phyloP scores from a whole-genome alignment of 2,797 vertebrate species.

The Syncerus caffer region DNA sequence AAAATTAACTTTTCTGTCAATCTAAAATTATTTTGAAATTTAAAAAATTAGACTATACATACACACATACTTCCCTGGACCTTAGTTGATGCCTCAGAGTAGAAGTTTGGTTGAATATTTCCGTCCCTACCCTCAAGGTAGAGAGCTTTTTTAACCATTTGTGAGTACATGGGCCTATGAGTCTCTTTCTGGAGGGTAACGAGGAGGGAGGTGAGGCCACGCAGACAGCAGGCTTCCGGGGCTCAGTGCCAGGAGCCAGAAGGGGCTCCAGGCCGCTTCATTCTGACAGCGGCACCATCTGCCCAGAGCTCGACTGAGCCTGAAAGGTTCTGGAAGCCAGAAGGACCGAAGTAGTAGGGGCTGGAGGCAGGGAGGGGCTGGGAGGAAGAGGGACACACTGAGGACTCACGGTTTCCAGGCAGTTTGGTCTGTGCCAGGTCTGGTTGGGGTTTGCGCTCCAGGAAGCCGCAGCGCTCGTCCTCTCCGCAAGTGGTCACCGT shows the following conservation, averaged over 20 bases:
- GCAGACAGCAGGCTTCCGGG: not conserved
- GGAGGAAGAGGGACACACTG: not conserved
- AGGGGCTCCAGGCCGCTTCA: not conserved
- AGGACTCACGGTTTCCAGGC: slow-evolving; percentile 45
- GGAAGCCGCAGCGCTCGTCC: slow-evolving; percentile 30
- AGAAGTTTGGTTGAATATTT: not conserved
- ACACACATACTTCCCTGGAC: not conserved
- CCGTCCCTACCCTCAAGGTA: not conserved
- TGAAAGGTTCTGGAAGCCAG: not conserved
- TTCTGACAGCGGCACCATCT: not conserved
- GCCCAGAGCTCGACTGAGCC: not conserved
- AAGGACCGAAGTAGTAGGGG: not conserved
- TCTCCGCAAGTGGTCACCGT: not conserved
- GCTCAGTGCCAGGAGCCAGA: not conserved
- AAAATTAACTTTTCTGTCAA: not conserved
- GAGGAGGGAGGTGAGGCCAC: not conserved
- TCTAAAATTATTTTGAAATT: slow-evolving; percentile 31
- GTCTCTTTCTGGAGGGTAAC: not conserved
- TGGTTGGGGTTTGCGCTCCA: slow-evolving; percentile 15
- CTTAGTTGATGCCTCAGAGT: not conserved
- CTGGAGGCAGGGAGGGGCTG: not conserved
- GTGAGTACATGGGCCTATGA: not conserved
- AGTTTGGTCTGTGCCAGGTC: not conserved
- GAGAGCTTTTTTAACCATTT: not conserved
- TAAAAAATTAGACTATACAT: not conserved